Base-by-base conservation (phyloP, 2,888 invertebrate genomes). In the Folsomia candida region DNA sequence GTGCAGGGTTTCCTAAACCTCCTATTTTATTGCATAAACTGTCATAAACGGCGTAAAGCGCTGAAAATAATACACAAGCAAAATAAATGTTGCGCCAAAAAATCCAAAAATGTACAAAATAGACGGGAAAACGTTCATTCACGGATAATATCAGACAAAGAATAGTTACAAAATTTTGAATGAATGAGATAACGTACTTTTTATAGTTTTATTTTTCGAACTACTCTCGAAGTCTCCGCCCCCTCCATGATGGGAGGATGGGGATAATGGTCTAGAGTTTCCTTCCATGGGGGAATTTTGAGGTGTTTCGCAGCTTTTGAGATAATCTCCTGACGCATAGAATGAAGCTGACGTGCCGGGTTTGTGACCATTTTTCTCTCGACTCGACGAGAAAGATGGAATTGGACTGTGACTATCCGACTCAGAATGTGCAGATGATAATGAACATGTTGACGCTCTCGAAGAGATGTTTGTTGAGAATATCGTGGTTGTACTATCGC, bases 281-380 rank as follows among this genome's bases (percentile, higher is more conserved):
- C 77, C 78, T 25, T 74, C 75, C 27, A 67, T 67, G 2, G 78
- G 78, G 37, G 78, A 78, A 68, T 78, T 78, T 69, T 75, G 74
- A 20, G 78, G 77, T 26, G 78, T 78, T 20, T 78, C 78, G 68
- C 78, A 77, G 51, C 27, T 37, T 37, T 64, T 62, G 27, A 64
- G 57, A 22, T 68, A 64, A 47, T 63, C 51, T 22, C 62, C 57
- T 6, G 67, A 67, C 4, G 51, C 37, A 51, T 4, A 37, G 11
- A 9, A n/a, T 51, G 64, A 24, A 51, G 64, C 22, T n/a, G 64
- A 63, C 0, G 63, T n/a, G 14, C 58, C 58, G 20, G 71, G 68
- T 59, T 67, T 58, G 20, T 22, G 59, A 24, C 27, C 27, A 54
- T n/a, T 51, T 54, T 20, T 71, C 54, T 26, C 65, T 22, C 54